Conservation (phyloP, 2,113 vertebrate species). For the Aleadryas rufinucha region DNA sequence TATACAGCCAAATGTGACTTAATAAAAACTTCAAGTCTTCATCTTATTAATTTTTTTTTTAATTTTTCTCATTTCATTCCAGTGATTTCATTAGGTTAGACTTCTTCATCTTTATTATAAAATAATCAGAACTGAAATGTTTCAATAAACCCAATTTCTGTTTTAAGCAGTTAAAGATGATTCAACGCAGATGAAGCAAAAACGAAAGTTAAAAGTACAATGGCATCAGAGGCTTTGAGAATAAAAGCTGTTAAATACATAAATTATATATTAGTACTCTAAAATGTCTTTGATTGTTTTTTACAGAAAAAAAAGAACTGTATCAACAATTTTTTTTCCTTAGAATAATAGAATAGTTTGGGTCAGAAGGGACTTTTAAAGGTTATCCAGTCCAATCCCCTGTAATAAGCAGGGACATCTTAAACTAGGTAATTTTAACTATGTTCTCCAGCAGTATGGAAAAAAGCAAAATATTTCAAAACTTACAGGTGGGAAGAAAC, state of each 20-base stretch:
- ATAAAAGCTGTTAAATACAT: slow-evolving; percentile 26
- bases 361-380: not conserved
- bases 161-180: slow-evolving; percentile 55
- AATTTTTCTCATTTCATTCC: slow-evolving; percentile 58
- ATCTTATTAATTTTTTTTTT: slow-evolving; percentile 54
- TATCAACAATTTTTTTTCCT: not conserved
- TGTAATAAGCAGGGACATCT: not conserved
- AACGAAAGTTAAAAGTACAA: slow-evolving; percentile 52
- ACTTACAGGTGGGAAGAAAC: not conserved
- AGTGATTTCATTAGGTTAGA: slow-evolving; percentile 61
- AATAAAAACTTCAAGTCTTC: slow-evolving; percentile 33
- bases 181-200: slow-evolving; percentile 51
- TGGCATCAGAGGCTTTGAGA: not conserved
- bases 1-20: not conserved
- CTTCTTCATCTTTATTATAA: slow-evolving; percentile 69
- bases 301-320: not conserved
- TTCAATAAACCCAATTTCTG: slow-evolving; percentile 63
- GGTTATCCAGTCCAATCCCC: not conserved
- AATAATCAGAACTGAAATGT: slow-evolving; percentile 64
- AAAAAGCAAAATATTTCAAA: not conserved
- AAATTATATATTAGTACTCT: not conserved
- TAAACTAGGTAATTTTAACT: not conserved
- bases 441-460: not conserved
- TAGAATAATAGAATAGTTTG: not conserved
- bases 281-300: not conserved